Evolutionary conservation across 2,888 invertebrate genomes (phyloP).

Genomic region (Spodoptera littoralis): DNA sequence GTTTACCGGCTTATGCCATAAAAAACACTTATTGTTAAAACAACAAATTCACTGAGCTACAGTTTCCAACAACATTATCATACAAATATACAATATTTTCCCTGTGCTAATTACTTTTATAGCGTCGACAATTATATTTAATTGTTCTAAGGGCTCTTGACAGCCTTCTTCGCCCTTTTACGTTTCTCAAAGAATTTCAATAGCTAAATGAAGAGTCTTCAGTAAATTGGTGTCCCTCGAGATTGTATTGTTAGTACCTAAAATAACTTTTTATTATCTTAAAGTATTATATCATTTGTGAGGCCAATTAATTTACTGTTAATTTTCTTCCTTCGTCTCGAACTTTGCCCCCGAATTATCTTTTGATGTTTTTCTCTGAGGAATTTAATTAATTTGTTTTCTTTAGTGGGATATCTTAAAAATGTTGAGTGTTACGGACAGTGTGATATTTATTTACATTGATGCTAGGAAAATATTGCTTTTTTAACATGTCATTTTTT

Average conservation of each 20-base stretch:
- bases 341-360: too few relatives aligned
- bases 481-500: too few relatives aligned
- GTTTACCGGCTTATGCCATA: too few relatives aligned
- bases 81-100: constrained; percentile 41
- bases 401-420: too few relatives aligned
- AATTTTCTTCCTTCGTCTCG: too few relatives aligned
- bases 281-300: too few relatives aligned
- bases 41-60: constrained; percentile 19
- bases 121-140: constrained; percentile 41
- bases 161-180: constrained; percentile 9
- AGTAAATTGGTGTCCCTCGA: constrained; percentile 1
- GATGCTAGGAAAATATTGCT: too few relatives aligned
- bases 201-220: constrained; percentile 14
- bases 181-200: constrained; percentile 32
- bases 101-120: constrained; percentile 45
- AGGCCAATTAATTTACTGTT: background rate
- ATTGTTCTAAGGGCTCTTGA: constrained; percentile 35
- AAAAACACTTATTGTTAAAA: constrained; percentile 14
- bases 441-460: too few relatives aligned
- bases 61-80: constrained; percentile 23
- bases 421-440: too few relatives aligned
- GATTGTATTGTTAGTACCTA: constrained; percentile 4
- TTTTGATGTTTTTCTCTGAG: too few relatives aligned
- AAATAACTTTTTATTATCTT: constrained; percentile 3
- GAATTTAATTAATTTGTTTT: too few relatives aligned